Conservation (phyloP, 2,888 invertebrate genomes). For the Panzeria rudis region DNA sequence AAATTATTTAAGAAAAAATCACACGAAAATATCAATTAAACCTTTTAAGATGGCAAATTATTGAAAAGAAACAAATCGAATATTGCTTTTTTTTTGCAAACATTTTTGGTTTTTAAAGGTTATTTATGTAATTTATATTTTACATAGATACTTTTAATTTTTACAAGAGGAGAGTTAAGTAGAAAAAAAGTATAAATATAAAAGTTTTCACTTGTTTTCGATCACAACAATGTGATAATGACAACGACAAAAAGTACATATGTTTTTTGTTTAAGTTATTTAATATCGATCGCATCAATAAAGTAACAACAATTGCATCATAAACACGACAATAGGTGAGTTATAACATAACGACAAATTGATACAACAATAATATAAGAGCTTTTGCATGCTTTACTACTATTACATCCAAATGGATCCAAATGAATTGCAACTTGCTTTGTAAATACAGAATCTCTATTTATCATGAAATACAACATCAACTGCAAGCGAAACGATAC, state of each 20-base stretch:
- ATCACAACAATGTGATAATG: conserved; percentile 40
- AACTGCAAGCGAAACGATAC: not conserved
- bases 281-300: conserved; percentile 51
- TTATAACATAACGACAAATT: not conserved
- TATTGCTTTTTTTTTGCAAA: conserved; percentile 6
- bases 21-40: conserved; percentile 45
- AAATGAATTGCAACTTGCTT: conserved; percentile 3
- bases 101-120: not conserved
- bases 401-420: conserved; percentile 4
- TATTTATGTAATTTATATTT: conserved; percentile 3
- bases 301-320: conserved; percentile 66
- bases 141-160: not conserved
- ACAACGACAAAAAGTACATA: conserved; percentile 1
- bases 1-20: conserved; percentile 25
- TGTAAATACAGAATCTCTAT: conserved; percentile 25
- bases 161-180: conserved; percentile 26
- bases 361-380: conserved; percentile 25
- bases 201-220: conserved; percentile 50
- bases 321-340: conserved; percentile 51
- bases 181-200: not conserved
- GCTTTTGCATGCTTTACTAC: conserved; percentile 13
- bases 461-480: not conserved
- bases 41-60: conserved; percentile 42
- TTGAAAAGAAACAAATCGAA: conserved; percentile 5
- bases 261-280: conserved; percentile 54